Conservation (phyloP, 2,888 invertebrate species). For the Xylocampa areola region DNA sequence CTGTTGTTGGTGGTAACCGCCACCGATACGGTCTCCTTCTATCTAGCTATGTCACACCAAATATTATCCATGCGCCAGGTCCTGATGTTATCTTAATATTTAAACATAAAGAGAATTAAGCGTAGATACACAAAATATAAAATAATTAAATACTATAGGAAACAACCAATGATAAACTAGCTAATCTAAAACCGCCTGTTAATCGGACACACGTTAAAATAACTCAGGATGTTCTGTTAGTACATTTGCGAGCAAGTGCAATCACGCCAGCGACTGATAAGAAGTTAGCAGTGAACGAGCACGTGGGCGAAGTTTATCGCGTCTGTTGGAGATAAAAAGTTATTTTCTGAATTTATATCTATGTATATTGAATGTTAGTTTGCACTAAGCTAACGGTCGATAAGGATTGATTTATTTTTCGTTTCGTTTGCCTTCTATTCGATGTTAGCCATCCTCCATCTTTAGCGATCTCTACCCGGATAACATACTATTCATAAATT, state of each 20-base stretch:
- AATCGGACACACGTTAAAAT: constrained; percentile 33
- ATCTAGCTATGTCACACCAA: too few relatives aligned
- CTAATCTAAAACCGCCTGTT: constrained; percentile 19
- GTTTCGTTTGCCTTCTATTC: neutral
- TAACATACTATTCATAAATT: too few relatives aligned
- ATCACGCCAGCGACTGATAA: constrained; percentile 48
- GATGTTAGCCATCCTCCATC: too few relatives aligned
- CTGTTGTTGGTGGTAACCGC: too few relatives aligned
- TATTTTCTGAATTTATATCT: constrained; percentile 46
- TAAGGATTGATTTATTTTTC: constrained; percentile 26
- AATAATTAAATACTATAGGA: neutral
- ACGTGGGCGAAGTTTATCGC: constrained; percentile 51
- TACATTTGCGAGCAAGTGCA: constrained; percentile 52
- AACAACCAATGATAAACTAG: constrained; percentile 21
- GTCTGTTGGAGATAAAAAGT: constrained; percentile 48
- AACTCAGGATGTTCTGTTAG: constrained; percentile 33
- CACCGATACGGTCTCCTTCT: too few relatives aligned
- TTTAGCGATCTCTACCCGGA: too few relatives aligned
- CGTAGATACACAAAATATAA: constrained; percentile 3
- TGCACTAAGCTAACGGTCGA: constrained; percentile 33
- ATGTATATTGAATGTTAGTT: constrained; percentile 39
- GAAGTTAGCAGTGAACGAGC: constrained; percentile 23
- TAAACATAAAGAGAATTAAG: constrained; percentile 1
- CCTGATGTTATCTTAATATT: too few relatives aligned
- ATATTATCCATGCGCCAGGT: too few relatives aligned